Percentiles rank a stretch among this genome's conserved stretches.
phyloP scores from a whole-genome alignment of 1,140 invertebrate genomes.

The honey bee (Apis mellifera) region DNA sequence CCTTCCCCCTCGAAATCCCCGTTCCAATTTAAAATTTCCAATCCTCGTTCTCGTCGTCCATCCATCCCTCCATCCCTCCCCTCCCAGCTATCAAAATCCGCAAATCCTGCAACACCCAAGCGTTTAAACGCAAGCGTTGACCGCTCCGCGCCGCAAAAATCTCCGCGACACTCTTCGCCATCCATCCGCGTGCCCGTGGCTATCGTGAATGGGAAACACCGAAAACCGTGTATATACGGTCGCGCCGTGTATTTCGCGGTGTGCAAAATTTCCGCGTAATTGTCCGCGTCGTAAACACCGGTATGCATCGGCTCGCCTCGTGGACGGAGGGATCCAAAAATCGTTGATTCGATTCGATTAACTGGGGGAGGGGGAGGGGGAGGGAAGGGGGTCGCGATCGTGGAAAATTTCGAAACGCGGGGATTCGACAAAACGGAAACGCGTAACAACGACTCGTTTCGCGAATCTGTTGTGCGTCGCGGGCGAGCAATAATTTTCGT shows the following conservation, averaged over 20 bases:
- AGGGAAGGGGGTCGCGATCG: background rate
- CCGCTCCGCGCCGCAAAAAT: background rate
- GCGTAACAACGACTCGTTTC: constrained; percentile 6
- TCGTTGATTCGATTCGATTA: constrained; percentile 44
- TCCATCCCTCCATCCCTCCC: too few species aligned
- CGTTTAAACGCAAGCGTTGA: background rate
- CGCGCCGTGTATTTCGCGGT: constrained; percentile 24
- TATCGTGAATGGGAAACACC: background rate
- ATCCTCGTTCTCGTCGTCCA: too few species aligned
- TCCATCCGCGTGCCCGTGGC: background rate
- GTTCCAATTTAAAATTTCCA: too few species aligned
- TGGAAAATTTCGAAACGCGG: constrained; percentile 21
- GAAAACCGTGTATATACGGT: background rate
- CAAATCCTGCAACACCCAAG: background rate
- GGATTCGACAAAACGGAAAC: constrained; percentile 10
- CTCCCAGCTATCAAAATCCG: background rate
- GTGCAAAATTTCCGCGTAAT: constrained; percentile 38
- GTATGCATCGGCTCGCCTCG: background rate
- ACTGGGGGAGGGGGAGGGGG: background rate
- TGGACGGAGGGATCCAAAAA: background rate
- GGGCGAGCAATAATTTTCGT: constrained; percentile 38
- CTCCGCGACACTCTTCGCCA: background rate
- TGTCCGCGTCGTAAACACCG: constrained; percentile 42
- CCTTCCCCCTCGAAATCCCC: too few species aligned
- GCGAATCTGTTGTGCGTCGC: background rate